Evolutionary conservation across 2,113 vertebrate genomes (phyloP), one percentile per base, ranked within the genome.

Genomic region (Paratilapia polleni): DNA sequence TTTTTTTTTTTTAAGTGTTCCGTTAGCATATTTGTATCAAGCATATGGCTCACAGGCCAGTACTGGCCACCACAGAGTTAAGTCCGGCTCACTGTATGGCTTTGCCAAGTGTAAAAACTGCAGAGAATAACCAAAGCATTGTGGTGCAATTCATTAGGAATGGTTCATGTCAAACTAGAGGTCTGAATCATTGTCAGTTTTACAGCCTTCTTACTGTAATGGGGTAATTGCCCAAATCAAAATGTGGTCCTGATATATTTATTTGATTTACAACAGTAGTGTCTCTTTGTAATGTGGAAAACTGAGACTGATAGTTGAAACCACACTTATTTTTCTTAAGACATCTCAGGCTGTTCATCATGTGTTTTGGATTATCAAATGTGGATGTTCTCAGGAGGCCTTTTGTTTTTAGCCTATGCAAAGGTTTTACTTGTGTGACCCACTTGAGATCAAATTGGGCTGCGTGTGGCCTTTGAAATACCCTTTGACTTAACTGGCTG

Each of bases 191-290:
- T n/a, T 0, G 47, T 73, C 4, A 2, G 43, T 52, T 70, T 52
- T 52, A 73, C 31, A 8, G 2, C 68, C 26, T 0, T 54, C 0
- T 54, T 54, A 47, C 24, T 52, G 24, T 70, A 70, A 52, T 70
- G 43, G 28, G 3, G 6, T 3, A 52, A 70, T 52, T 52, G 34
- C 68, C 26, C 47, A 73, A 73, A 17, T 47, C 47, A 9, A 73
- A 47, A 73, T 73, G 47, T 54, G 68, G 47, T 54, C 47, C 26
- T 73, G 68, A 73, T 54, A 34, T 73, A 54, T 73, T 73, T 54
- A 34, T 73, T 73, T 54, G 10, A 52, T 73, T 73, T 49, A 34
- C 47, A 73, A 34, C 17, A 1, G 1, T 8, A 73, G 19, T 54
- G 68, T 73, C 54, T 73, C 6, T 54, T 73, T 73, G 68, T 31